Percentiles rank a stretch among this genome's conserved stretches.
These are phyloP conservation scores for Colius striatus DNA, from an alignment of 2,113 vertebrate species.

Conservation along the genomic window DNA sequence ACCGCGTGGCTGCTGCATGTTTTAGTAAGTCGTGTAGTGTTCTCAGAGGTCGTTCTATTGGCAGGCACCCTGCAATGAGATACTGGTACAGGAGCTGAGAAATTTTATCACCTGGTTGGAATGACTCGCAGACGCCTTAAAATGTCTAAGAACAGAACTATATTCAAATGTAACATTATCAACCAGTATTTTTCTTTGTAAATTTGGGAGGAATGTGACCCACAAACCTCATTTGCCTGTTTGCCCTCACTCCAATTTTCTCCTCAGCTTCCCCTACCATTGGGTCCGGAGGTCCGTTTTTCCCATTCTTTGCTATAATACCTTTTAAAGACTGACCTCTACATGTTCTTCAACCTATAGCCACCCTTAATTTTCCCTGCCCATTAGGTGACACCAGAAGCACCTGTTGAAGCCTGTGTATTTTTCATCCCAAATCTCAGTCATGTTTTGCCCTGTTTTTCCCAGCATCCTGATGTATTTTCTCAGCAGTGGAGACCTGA, in stretches of 20 bases:
- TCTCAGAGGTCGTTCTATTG: background rate
- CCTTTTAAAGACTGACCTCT: background rate
- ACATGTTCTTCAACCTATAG: background rate
- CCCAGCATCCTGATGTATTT: background rate
- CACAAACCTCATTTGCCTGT: background rate
- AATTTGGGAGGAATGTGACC: background rate
- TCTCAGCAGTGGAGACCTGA: background rate
- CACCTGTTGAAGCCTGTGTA: fast-evolving
- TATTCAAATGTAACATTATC: background rate
- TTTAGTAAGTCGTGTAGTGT: background rate
- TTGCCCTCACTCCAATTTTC: background rate
- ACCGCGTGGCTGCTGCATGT: fast-evolving
- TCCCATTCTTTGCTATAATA: background rate
- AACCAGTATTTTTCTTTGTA: background rate
- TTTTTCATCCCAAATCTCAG: background rate
- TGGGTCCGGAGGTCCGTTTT: background rate
- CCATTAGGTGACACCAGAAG: background rate
- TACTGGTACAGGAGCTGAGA: background rate
- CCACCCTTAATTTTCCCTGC: background rate
- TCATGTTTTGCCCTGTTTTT: background rate
- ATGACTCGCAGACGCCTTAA: background rate
- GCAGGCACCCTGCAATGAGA: background rate
- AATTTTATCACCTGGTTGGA: background rate
- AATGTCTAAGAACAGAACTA: background rate
- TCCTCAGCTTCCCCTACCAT: background rate